Evolutionary conservation across 2,888 invertebrate genomes (phyloP).

Genomic region (Macrosiphum euphorbiae): DNA sequence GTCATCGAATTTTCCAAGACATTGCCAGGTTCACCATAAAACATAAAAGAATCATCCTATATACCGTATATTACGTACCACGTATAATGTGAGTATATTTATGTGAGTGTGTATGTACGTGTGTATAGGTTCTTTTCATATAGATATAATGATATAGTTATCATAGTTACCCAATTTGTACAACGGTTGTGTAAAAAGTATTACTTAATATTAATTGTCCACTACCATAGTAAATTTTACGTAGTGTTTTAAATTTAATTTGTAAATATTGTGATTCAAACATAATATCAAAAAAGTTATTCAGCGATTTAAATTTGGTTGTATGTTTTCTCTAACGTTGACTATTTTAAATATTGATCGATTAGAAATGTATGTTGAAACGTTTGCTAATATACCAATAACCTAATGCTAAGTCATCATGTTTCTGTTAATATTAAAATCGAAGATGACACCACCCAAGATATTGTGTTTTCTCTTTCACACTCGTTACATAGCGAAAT

Average conservation of each 20-base stretch:
- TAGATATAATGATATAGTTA: background rate
- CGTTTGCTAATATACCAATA: background rate
- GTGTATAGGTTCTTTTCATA: background rate
- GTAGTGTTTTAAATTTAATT: background rate
- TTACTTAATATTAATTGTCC: background rate
- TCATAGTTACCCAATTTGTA: background rate
- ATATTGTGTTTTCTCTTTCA: background rate
- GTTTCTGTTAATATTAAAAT: background rate
- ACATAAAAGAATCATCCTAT: background rate
- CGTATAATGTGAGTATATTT: no score
- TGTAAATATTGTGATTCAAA: background rate
- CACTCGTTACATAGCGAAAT: background rate
- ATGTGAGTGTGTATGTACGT: no score
- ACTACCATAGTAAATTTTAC: background rate
- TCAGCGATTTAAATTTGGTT: slow-evolving; percentile 24
- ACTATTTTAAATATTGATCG: background rate
- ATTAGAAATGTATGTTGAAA: background rate
- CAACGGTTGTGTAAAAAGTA: background rate
- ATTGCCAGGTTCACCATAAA: background rate
- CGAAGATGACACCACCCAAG: background rate
- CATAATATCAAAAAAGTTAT: slow-evolving; percentile 4
- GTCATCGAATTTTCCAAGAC: background rate
- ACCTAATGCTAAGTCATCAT: background rate
- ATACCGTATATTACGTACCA: background rate
- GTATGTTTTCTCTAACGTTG: background rate